Evolutionary conservation across 2,113 vertebrate genomes (phyloP).

Genomic region (Megaleporinus macrocephalus): DNA sequence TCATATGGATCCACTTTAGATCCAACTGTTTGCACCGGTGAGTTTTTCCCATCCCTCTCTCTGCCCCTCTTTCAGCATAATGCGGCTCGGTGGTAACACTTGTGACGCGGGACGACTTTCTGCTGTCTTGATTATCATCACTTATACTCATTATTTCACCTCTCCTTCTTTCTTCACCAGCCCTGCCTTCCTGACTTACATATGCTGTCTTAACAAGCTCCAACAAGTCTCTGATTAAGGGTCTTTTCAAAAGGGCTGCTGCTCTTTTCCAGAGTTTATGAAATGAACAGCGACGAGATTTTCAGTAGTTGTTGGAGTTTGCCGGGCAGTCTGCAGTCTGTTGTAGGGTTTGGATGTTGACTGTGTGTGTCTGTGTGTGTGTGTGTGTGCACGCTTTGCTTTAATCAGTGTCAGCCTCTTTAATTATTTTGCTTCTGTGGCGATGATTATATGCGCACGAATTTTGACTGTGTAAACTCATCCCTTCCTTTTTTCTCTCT

Average conservation of each 20-base stretch:
- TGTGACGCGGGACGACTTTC: not conserved
- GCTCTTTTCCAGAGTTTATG: not conserved
- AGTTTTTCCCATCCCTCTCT: conserved; percentile 83
- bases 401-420: not conserved
- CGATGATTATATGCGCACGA: not conserved
- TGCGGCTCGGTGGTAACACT: conserved; percentile 28
- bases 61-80: conserved; percentile 60
- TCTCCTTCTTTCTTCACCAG: not conserved
- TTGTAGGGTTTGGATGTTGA: not conserved
- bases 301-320: conserved; percentile 13
- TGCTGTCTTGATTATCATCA: conserved; percentile 14
- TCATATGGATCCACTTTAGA: conserved; percentile 97
- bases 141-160: conserved; percentile 14
- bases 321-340: not conserved
- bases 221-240: not conserved
- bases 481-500: conserved; percentile 39
- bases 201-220: not conserved
- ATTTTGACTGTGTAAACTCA: not conserved
- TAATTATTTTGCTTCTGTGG: not conserved
- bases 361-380: not conserved
- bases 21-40: conserved; percentile 99
- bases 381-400: not conserved
- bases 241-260: not conserved
- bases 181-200: conserved; percentile 12
- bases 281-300: not conserved